Evolutionary conservation across 1,140 invertebrate species (phyloP), one percentile per base, ranked within the genome.

Genomic region (Elymnias hypermnestra): DNA sequence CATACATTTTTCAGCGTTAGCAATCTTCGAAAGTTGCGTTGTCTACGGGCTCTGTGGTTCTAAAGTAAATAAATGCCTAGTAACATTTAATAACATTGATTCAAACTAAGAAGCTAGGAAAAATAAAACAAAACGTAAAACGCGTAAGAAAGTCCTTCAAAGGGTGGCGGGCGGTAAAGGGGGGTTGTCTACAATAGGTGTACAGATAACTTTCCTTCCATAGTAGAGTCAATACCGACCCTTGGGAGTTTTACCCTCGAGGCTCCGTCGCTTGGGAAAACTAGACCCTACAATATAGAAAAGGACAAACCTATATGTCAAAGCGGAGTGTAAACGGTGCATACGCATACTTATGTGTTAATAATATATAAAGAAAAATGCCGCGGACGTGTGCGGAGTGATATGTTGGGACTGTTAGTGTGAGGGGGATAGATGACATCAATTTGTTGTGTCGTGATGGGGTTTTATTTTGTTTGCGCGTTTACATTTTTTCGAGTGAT

Each of bases 301-400:
- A 75, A 70, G 71, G 81, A 84, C 63, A 52, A 64, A 51, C 49
- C 53, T 63, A 81, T 64, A 59, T 56, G 61, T 37, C 31, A 39
- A 29, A 26, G 40, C 47, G 43, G 36, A 44, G 71, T 53, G 50
- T 35, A 57, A 81, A 55, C 58, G 63, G 75, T 63, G 72, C 71
- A 64, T 62, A 40, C 63, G 55, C 73, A 63, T 81, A 82, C 69
- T 78, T 83, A 82, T 83, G 67, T 82, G 83, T 83, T 82, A 83
- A 83, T 85, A 85, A 85, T 85, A 82, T 85, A 83, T 83, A 85
- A 72, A 83, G 78, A 78, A 83, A 85, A 85, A 85, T 83, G 73
- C 64, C 68, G 82, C 73, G 76, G 71, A 84, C 75, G 78, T 77
- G 73, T 63, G 66, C 59, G 41, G 73, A 69, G 78, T 84, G 81